Percentiles rank a stretch among this genome's conserved stretches.
Evolutionary conservation across 2,113 vertebrate genomes (phyloP).

Genomic region (Stegostoma tigrinum): DNA sequence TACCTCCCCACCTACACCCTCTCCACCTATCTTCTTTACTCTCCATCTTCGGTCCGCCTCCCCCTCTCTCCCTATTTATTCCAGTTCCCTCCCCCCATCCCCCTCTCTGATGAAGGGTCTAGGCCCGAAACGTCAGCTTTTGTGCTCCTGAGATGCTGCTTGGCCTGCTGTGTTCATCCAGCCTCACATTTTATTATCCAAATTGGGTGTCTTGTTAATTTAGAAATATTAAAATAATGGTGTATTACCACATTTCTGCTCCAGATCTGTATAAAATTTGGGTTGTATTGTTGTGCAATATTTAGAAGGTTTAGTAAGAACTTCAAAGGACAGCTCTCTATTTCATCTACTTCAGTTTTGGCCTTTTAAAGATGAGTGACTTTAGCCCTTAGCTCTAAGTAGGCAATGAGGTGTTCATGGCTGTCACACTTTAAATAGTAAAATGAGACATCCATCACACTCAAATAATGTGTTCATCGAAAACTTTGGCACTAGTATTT

Average conservation of each 20-base stretch:
- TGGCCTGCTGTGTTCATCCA: no score
- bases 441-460: neutral
- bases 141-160: no score
- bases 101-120: no score
- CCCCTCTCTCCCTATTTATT: no score
- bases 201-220: neutral
- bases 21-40: no score
- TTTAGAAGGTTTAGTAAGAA: neutral
- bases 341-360: neutral
- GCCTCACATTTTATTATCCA: no score
- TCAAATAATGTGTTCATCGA: conserved; percentile 3
- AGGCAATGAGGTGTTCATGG: no score
- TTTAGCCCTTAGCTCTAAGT: neutral
- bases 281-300: neutral
- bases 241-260: neutral
- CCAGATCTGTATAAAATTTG: neutral
- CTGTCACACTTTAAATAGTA: neutral
- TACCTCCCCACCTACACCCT: no score
- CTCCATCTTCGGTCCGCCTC: no score
- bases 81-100: no score
- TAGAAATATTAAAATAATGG: neutral
- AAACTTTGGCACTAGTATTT: neutral
- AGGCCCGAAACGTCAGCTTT: no score
- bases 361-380: neutral
- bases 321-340: neutral